A percentile compares a stretch with the other conserved stretches of the same genome.
Conservation (phyloP, 1,140 invertebrate species). For the Thereuonema tuberculata region DNA sequence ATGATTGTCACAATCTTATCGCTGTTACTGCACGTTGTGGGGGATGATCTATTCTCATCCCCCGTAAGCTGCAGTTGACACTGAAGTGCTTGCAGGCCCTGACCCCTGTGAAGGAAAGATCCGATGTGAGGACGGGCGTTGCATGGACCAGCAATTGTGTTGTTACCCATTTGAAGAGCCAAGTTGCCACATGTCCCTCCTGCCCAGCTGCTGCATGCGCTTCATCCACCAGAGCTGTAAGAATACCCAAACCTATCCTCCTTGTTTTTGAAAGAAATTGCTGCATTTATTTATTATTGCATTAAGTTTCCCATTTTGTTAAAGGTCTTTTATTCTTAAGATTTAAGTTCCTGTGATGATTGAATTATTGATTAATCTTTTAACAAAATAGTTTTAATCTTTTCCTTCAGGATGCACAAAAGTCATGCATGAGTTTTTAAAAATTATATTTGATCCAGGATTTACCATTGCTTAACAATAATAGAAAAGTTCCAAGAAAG, state of each 20-base stretch:
- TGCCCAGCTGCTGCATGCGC: conserved; percentile 23
- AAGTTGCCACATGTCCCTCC: conserved; percentile 32
- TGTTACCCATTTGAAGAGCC: conserved; percentile 33
- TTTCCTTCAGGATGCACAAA: no score
- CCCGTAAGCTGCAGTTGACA: no score
- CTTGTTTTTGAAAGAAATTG: background rate
- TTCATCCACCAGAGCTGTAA: conserved; percentile 4
- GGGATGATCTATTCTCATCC: background rate
- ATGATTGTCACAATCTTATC: background rate
- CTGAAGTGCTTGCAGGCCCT: conserved; percentile 23
- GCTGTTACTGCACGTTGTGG: background rate
- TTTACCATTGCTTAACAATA: no score
- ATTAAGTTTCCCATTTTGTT: conserved; percentile 1
- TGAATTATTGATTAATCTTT: no score
- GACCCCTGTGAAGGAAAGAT: conserved; percentile 37
- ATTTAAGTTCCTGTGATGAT: no score
- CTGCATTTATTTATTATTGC: background rate
- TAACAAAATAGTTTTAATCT: no score
- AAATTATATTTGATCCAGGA: no score
- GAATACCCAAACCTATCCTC: background rate
- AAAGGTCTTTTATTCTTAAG: no score
- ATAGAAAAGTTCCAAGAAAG: no score
- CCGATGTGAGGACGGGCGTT: conserved; percentile 37
- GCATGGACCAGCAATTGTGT: conserved; percentile 38
- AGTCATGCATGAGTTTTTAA: no score